Percentiles rank a stretch among this genome's conserved stretches.
These are phyloP conservation scores for Hephaestus fuliginosus DNA, from an alignment of 2,797 vertebrate species.

Conservation along the genomic window DNA sequence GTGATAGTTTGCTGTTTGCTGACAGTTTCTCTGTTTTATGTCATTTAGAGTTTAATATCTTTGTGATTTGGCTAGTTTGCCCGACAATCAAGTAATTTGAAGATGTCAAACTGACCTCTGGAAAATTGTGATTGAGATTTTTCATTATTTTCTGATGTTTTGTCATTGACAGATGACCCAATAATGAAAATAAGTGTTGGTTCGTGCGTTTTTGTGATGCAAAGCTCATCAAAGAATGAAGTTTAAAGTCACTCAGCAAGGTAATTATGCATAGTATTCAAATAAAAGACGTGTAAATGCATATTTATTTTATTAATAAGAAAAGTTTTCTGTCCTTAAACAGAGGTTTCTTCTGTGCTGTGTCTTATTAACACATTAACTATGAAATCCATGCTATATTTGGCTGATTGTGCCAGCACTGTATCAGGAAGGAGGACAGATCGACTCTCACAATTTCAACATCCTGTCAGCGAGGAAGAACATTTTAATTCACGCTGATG, in stretches of 20 bases:
- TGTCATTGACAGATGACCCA: neutral
- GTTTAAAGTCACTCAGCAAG: neutral
- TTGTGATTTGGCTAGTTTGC: neutral
- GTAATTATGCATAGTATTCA: neutral
- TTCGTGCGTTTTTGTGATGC: neutral
- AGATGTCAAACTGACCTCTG: neutral
- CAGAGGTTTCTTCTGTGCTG: neutral
- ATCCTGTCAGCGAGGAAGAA: conserved; percentile 23
- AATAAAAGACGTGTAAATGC: neutral
- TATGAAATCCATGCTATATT: conserved; percentile 20
- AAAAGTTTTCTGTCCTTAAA: neutral
- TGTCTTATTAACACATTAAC: neutral
- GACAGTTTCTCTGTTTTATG: neutral
- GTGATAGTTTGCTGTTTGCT: too few species aligned
- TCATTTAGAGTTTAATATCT: neutral
- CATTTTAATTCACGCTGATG: conserved; percentile 1
- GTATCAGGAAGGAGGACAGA: conserved; percentile 39
- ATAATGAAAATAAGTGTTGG: neutral
- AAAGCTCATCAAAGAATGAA: neutral
- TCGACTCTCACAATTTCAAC: neutral
- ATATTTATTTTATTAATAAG: conserved; percentile 17
- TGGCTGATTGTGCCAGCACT: conserved; percentile 39
- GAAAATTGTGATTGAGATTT: neutral
- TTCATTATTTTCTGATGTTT: neutral
- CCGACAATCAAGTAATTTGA: neutral